These are phyloP conservation scores for Trichosurus vulpecula DNA, from an alignment of 2,797 vertebrate species.

Conservation along the genomic window DNA sequence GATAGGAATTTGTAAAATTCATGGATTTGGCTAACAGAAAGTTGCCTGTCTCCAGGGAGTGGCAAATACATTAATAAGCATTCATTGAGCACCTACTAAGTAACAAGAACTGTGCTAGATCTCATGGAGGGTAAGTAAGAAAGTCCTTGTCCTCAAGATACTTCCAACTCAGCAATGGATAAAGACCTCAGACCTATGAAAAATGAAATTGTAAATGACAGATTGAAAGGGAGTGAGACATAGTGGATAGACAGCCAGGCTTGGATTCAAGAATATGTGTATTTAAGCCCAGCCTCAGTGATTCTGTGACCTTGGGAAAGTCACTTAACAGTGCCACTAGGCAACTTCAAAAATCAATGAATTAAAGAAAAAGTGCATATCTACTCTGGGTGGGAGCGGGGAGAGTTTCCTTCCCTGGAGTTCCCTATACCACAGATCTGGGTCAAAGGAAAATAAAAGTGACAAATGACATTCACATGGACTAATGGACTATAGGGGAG, in stretches of 20 bases:
- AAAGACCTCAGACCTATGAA: too few relatives aligned
- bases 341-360: not conserved
- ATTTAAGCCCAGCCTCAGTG: not conserved
- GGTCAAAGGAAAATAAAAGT: not conserved
- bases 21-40: not conserved
- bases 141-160: too few relatives aligned
- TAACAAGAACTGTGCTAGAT: not conserved
- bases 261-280: too few relatives aligned
- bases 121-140: too few relatives aligned
- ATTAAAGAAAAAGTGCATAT: not conserved
- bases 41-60: not conserved
- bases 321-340: not conserved
- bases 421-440: not conserved
- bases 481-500: not conserved
- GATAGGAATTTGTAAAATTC: not conserved
- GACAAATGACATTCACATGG: not conserved
- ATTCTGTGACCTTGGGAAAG: not conserved
- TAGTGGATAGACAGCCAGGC: too few relatives aligned
- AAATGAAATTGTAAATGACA: too few relatives aligned
- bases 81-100: not conserved
- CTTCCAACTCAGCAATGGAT: too few relatives aligned
- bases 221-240: too few relatives aligned
- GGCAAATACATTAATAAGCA: not conserved
- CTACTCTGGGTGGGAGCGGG: not conserved
- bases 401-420: not conserved